phyloP scores from a whole-genome alignment of 23 tunicate species.

The Ascidia mentula region DNA sequence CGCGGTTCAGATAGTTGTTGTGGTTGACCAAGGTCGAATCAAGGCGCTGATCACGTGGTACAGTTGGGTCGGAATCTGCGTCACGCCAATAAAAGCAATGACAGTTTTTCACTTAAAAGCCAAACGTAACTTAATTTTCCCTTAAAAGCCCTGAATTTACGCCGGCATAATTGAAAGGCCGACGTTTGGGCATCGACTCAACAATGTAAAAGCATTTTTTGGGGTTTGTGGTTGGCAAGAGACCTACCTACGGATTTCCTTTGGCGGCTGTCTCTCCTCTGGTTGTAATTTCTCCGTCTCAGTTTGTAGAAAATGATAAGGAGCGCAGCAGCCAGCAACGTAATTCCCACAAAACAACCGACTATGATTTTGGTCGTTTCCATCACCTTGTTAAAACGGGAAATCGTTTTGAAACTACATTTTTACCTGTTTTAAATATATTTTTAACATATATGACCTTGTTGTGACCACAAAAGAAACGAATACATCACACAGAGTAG shows the following conservation, averaged over 20 bases:
- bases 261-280: not conserved
- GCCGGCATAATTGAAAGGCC: not conserved
- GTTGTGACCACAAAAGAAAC: too few relatives aligned
- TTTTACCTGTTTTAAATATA: too few relatives aligned
- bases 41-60: not conserved
- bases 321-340: conserved; percentile 52
- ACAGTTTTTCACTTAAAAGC: not conserved
- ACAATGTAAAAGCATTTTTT: too few relatives aligned
- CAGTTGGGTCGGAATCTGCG: not conserved
- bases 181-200: too few relatives aligned
- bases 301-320: conserved; percentile 62
- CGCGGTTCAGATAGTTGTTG: not conserved
- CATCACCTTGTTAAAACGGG: too few relatives aligned
- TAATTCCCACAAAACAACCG: conserved; percentile 74
- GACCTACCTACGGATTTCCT: not conserved
- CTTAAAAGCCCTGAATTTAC: not conserved
- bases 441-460: too few relatives aligned
- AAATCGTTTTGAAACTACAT: too few relatives aligned
- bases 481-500: too few relatives aligned
- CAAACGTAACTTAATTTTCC: not conserved
- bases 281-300: conserved; percentile 39
- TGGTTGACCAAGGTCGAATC: not conserved
- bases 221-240: not conserved
- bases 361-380: conserved; percentile 52
- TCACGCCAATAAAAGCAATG: not conserved